phyloP scores from a whole-genome alignment of 2,888 invertebrate genomes.

The Dascillus cervinus region DNA sequence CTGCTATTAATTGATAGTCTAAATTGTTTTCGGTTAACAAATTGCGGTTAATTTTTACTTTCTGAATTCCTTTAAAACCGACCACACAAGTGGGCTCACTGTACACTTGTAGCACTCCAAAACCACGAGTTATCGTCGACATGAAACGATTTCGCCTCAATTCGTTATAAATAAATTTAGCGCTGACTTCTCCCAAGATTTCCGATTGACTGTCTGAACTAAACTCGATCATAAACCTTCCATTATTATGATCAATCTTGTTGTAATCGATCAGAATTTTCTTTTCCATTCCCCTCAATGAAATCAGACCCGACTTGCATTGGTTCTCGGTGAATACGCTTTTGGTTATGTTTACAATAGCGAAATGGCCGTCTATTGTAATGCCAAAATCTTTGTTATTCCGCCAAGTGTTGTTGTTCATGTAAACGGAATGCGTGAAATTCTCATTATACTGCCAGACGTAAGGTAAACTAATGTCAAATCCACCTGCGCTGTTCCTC shows the following conservation, averaged over 20 bases:
- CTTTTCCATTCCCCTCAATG: slow-evolving; percentile 94
- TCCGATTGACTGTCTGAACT: slow-evolving; percentile 88
- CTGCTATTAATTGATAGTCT: slow-evolving; percentile 88
- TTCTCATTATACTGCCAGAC: slow-evolving; percentile 95
- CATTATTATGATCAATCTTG: slow-evolving; percentile 69
- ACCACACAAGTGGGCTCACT: slow-evolving; percentile 73
- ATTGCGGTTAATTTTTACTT: slow-evolving; percentile 84
- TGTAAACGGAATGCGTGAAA: slow-evolving; percentile 82
- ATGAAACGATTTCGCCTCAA: slow-evolving; percentile 63
- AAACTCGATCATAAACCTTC: slow-evolving; percentile 79
- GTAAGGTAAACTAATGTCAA: slow-evolving; percentile 83
- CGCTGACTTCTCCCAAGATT: slow-evolving; percentile 77
- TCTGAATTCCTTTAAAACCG: slow-evolving; percentile 90
- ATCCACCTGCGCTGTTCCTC: slow-evolving; percentile 77
- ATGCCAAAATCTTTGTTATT: slow-evolving; percentile 80
- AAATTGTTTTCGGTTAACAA: slow-evolving; percentile 74
- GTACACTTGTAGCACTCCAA: slow-evolving; percentile 36
- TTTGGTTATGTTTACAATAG: slow-evolving; percentile 76
- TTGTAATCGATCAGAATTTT: slow-evolving; percentile 78
- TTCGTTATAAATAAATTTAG: slow-evolving; percentile 70
- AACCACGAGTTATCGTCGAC: slow-evolving; percentile 27
- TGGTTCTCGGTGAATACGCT: slow-evolving; percentile 79
- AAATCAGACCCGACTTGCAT: slow-evolving; percentile 73
- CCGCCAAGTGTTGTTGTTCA: slow-evolving; percentile 81
- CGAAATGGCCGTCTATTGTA: slow-evolving; percentile 87